phyloP scores from a whole-genome alignment of 2,888 invertebrate genomes.

The Stomorhina lunata region DNA sequence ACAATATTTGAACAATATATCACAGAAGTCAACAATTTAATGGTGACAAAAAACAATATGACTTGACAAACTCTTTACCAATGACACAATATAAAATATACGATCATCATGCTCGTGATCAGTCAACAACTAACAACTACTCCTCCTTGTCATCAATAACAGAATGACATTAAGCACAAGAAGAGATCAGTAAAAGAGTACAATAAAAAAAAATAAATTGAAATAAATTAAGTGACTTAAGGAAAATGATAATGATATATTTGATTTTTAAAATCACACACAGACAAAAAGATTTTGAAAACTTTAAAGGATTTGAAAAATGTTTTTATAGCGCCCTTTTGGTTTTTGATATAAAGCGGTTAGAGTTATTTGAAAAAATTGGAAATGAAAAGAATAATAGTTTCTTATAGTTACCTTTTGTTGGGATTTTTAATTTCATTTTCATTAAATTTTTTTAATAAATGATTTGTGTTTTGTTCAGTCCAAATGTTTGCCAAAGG shows the following conservation, averaged over 20 bases:
- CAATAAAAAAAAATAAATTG: not conserved
- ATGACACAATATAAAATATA: slow-evolving; percentile 59
- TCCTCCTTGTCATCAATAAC: not conserved
- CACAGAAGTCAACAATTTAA: slow-evolving; percentile 63
- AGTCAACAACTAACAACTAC: not conserved
- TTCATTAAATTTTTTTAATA: slow-evolving; percentile 3
- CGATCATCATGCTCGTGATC: too few species aligned
- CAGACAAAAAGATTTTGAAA: not conserved
- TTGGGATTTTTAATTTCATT: slow-evolving; percentile 19
- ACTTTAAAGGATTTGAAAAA: slow-evolving; percentile 44
- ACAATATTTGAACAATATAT: slow-evolving; percentile 62
- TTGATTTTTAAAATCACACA: slow-evolving; percentile 53
- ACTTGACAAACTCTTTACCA: slow-evolving; percentile 64
- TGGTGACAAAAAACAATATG: slow-evolving; percentile 66
- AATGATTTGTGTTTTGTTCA: slow-evolving; percentile 9
- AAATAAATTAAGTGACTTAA: slow-evolving; percentile 34
- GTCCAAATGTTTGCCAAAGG: not conserved
- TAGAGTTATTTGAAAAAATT: not conserved
- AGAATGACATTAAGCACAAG: slow-evolving; percentile 22
- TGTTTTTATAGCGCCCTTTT: slow-evolving; percentile 61
- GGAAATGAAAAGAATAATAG: slow-evolving; percentile 14
- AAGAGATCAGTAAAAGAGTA: slow-evolving; percentile 14
- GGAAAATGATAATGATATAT: slow-evolving; percentile 52
- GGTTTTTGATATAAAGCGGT: too few species aligned
- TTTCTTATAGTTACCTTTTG: slow-evolving; percentile 28